These are phyloP conservation scores for Euwallacea similis DNA, from an alignment of 1,140 invertebrate genomes.

Conservation along the genomic window DNA sequence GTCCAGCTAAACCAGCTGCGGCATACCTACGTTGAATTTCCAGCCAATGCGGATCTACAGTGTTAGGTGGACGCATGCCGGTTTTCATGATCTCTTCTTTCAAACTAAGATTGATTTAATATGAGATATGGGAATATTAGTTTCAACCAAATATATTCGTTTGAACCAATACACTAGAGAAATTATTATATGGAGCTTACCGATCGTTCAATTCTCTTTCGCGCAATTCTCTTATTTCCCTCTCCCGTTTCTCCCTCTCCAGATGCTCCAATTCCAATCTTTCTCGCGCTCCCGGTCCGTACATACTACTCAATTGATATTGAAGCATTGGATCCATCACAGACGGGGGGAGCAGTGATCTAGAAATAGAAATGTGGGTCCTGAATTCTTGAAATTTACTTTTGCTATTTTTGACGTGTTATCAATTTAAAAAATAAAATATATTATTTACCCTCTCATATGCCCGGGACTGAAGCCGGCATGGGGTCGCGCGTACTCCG, in stretches of 20 bases:
- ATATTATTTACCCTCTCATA: constrained; percentile 44
- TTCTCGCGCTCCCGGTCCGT: constrained; percentile 75
- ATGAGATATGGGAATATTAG: not conserved
- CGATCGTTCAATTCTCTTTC: constrained; percentile 82
- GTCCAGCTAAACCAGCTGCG: constrained; percentile 49
- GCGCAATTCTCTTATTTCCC: constrained; percentile 81
- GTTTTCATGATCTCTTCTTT: constrained; percentile 82
- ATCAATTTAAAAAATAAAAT: not conserved
- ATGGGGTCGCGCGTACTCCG: constrained; percentile 86
- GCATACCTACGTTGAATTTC: constrained; percentile 60
- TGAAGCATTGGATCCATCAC: constrained; percentile 76
- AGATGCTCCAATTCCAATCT: constrained; percentile 79
- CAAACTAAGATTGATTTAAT: constrained; percentile 49
- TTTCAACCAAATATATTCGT: not conserved
- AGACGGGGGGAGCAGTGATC: constrained; percentile 60
- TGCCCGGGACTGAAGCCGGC: constrained; percentile 75
- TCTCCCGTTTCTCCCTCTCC: constrained; percentile 80
- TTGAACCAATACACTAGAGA: no score
- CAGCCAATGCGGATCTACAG: constrained; percentile 87
- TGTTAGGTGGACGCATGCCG: constrained; percentile 59
- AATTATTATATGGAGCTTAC: not conserved
- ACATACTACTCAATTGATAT: constrained; percentile 70
- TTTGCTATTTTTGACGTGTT: not conserved
- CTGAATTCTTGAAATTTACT: not conserved
- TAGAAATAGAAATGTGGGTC: constrained; percentile 5